A percentile compares a stretch with the other conserved stretches of the same genome.
phyloP scores from a whole-genome alignment of 2,888 invertebrate species.

The Dryococelus australis region DNA sequence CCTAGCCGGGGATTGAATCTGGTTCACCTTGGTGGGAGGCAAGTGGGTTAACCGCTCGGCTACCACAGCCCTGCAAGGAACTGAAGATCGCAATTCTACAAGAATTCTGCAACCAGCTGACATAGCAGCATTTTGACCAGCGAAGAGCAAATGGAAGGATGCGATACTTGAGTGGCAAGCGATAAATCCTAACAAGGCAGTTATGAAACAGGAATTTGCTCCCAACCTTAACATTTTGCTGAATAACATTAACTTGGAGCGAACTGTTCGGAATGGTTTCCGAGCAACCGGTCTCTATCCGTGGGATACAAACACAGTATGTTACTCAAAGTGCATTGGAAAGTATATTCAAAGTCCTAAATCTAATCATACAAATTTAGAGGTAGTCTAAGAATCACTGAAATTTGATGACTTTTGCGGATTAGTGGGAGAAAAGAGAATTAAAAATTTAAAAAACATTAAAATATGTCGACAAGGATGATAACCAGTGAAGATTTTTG shows the following conservation, averaged over 20 bases:
- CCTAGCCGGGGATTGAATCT: too few relatives aligned
- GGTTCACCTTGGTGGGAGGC: too few relatives aligned
- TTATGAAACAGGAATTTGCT: too few relatives aligned
- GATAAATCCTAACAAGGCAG: not conserved
- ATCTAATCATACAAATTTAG: conserved; percentile 7
- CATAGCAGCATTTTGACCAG: too few relatives aligned
- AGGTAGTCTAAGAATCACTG: not conserved
- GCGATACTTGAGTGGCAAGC: too few relatives aligned
- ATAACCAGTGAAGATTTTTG: not conserved
- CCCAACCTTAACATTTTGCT: not conserved
- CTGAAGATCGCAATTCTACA: too few relatives aligned
- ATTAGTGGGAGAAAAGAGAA: not conserved
- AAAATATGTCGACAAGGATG: not conserved
- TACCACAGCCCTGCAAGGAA: not conserved
- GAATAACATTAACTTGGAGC: conserved; percentile 42
- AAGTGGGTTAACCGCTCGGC: too few relatives aligned
- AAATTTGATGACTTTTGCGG: not conserved
- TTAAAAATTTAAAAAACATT: not conserved
- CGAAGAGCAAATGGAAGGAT: too few relatives aligned
- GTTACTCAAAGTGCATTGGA: not conserved
- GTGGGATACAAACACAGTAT: too few relatives aligned
- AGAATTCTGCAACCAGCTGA: too few relatives aligned
- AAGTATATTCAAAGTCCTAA: conserved; percentile 5
- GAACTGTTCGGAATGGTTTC: conserved; percentile 52
- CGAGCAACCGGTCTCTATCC: conserved; percentile 49